phyloP scores from a whole-genome alignment of 2,797 vertebrate species.

The Scarus forsteni region DNA sequence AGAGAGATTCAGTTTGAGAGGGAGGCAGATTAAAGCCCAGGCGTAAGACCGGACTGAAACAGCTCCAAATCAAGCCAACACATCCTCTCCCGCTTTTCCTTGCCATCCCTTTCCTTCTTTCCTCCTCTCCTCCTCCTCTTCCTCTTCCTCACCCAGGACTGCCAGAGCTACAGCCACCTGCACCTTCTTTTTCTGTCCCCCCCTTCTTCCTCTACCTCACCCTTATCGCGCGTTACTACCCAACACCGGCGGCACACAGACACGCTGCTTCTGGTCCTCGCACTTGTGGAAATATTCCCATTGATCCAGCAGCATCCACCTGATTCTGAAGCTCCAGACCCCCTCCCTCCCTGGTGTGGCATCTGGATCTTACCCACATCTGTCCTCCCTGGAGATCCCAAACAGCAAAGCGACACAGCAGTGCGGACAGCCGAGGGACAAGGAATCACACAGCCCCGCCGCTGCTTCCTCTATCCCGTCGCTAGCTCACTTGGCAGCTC shows the following conservation, averaged over 20 bases:
- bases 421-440: conserved; percentile 55
- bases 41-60: conserved; percentile 74
- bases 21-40: conserved; percentile 70
- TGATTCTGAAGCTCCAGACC: conserved; percentile 42
- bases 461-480: conserved; percentile 55
- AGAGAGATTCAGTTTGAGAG: conserved; percentile 61
- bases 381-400: conserved; percentile 57
- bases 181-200: conserved; percentile 55
- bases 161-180: conserved; percentile 73
- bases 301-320: conserved; percentile 48
- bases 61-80: conserved; percentile 73
- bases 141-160: conserved; percentile 71
- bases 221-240: conserved; percentile 63
- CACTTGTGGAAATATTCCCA: conserved; percentile 76
- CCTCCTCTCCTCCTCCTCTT: conserved; percentile 69
- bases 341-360: conserved; percentile 13
- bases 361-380: conserved; percentile 32
- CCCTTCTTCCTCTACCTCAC: conserved; percentile 69
- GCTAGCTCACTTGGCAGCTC: conserved; percentile 70
- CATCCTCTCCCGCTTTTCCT: conserved; percentile 76
- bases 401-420: conserved; percentile 43
- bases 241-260: conserved; percentile 44
- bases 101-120: conserved; percentile 63
- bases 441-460: conserved; percentile 52
- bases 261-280: conserved; percentile 43